Conservation (phyloP, 2,888 invertebrate species). For the Phyto melanocephala region DNA sequence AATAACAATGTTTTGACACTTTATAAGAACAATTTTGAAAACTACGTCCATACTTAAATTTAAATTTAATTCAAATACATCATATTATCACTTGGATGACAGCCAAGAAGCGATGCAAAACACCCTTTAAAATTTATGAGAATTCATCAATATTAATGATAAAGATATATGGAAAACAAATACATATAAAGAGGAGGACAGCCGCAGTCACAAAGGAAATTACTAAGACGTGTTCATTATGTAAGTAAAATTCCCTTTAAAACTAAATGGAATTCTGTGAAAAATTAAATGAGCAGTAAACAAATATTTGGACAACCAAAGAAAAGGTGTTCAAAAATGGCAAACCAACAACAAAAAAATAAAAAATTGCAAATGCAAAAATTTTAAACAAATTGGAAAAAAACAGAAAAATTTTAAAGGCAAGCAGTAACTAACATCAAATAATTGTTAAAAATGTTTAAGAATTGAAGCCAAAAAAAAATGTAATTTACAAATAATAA, state of each 20-base stretch:
- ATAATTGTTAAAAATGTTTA: slow-evolving; percentile 44
- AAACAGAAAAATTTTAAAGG: background rate
- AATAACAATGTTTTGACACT: slow-evolving; percentile 48
- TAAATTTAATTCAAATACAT: slow-evolving; percentile 15
- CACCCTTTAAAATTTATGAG: background rate
- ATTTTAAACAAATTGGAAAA: slow-evolving; percentile 24
- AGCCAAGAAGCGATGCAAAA: background rate
- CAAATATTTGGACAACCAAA: slow-evolving; percentile 16
- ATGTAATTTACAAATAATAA: slow-evolving; percentile 46
- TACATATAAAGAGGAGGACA: slow-evolving; percentile 31
- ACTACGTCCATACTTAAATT: background rate
- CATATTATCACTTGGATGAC: slow-evolving; percentile 16
- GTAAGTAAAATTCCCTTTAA: background rate
- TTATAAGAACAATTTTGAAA: slow-evolving; percentile 12
- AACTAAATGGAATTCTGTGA: slow-evolving; percentile 51
- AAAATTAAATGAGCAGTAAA: slow-evolving; percentile 38
- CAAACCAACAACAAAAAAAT: background rate
- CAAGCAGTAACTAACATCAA: slow-evolving; percentile 37
- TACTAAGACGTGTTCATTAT: slow-evolving; percentile 33
- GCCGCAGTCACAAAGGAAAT: slow-evolving; percentile 20
- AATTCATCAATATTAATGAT: slow-evolving; percentile 26
- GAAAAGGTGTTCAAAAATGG: background rate
- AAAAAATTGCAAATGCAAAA: background rate
- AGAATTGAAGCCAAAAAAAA: background rate
- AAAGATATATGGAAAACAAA: background rate